Evolutionary conservation across 2,797 vertebrate genomes (phyloP), one percentile per base, ranked within the genome.

Genomic region (Tokudaia muenninki): DNA sequence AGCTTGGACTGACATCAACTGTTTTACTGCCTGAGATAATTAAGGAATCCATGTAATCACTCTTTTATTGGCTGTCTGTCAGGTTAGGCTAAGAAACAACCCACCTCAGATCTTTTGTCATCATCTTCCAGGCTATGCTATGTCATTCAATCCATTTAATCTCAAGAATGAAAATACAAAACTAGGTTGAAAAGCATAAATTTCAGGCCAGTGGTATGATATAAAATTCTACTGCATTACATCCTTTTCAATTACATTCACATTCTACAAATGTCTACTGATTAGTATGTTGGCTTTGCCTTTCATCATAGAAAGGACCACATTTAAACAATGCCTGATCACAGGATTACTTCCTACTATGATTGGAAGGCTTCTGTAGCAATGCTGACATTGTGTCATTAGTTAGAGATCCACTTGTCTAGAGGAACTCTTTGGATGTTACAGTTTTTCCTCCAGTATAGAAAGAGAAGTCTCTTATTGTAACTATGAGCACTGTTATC

Each of bases 11-110:
- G 87, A 41, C 91, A 96, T 52, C 16, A 89, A 87, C 5, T 89
- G n/a, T 96, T 98, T 96, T 79, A 72, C 50, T 95, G 67, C 95
- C 90, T 96, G 80, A 95, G 91, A 81, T 41, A 96, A 87, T 90
- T 91, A 97, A 91, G 97, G 50, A 65, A 77, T 78, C 92, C 31
- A 52, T 84, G 87, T 95, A 91, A 92, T 82, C 86, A 91, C 63
- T 77, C 11, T 92, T 47, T 96, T 61, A 89, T 94, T 97, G 93
- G 29, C 91, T 92, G 22, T 78, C 88, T 92, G 26, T 75, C 61
- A 80, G 44, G 29, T 19, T 37, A 59, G 52, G 52, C 59, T 87
- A 84, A 91, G 50, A 90, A 86, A 12, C 55, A 92, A 55, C 34
- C 61, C 67, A 88, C 31, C 14, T 61, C 16, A 96, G 57, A 10